These are phyloP conservation scores for Cephus nigrinus DNA, from an alignment of 2,888 invertebrate genomes.

Conservation along the genomic window DNA sequence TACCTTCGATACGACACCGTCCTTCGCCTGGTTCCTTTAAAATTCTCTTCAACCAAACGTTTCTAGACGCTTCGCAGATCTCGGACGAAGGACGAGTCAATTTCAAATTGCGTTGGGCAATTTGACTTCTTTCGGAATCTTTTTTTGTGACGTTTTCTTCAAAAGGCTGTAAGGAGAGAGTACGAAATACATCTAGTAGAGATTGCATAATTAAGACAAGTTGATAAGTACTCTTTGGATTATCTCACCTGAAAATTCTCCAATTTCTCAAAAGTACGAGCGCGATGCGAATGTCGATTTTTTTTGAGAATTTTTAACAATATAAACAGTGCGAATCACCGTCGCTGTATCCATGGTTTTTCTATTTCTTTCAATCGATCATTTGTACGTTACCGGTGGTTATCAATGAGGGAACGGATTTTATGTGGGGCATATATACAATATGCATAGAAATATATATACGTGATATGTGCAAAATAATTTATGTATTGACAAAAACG, in stretches of 20 bases:
- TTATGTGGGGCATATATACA: not conserved
- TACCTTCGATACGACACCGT: constrained; percentile 53
- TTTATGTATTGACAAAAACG: constrained; percentile 2
- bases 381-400: not conserved
- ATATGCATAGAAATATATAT: not conserved
- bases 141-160: constrained; percentile 13
- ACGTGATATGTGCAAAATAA: not conserved
- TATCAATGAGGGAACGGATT: not conserved
- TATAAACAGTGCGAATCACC: constrained; percentile 9
- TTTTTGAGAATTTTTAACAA: constrained; percentile 12
- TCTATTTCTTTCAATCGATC: not conserved
- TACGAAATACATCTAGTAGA: not conserved
- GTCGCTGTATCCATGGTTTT: constrained; percentile 4
- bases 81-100: constrained; percentile 7
- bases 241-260: constrained; percentile 20
- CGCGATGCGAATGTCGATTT: constrained; percentile 12
- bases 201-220: not conserved
- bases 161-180: constrained; percentile 13
- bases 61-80: not conserved
- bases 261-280: constrained; percentile 23
- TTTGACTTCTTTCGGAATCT: constrained; percentile 13
- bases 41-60: not conserved
- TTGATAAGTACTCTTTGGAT: not conserved
- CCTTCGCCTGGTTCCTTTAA: constrained; percentile 13
- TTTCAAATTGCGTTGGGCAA: constrained; percentile 17